Percentiles rank a stretch among this genome's conserved stretches.
phyloP scores from a whole-genome alignment of 2,888 invertebrate species.

The Drosophila merina region DNA sequence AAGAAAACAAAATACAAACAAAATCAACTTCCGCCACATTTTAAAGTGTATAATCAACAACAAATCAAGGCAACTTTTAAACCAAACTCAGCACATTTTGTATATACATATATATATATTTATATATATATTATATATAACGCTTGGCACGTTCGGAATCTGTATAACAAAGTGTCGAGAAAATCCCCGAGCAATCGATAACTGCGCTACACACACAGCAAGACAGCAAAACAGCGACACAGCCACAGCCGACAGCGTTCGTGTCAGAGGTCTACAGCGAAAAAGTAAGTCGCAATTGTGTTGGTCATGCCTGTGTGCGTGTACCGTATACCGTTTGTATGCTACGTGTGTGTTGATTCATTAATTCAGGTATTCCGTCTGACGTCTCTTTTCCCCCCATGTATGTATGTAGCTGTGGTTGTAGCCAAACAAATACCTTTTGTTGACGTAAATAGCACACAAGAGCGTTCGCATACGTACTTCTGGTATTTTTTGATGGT shows the following conservation, averaged over 20 bases:
- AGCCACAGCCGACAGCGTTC: conserved; percentile 50
- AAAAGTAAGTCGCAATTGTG: conserved; percentile 77
- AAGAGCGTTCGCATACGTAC: conserved; percentile 6
- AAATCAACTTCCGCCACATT: conserved; percentile 51
- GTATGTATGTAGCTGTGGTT: background rate
- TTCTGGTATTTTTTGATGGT: background rate
- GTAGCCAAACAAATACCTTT: conserved; percentile 33
- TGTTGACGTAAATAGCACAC: conserved; percentile 56
- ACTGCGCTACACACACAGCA: conserved; percentile 65
- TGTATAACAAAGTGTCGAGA: conserved; percentile 66
- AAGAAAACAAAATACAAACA: conserved; percentile 45
- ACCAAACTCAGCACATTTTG: conserved; percentile 42
- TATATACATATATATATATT: background rate
- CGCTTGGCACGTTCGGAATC: conserved; percentile 41
- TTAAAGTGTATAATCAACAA: conserved; percentile 53
- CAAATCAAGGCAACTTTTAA: conserved; percentile 59
- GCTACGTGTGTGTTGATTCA: conserved; percentile 53
- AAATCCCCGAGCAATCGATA: conserved; percentile 69
- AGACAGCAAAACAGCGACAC: conserved; percentile 49
- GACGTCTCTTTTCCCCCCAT: conserved; percentile 9
- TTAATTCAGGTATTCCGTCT: conserved; percentile 58
- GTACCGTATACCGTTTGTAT: conserved; percentile 23
- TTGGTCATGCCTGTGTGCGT: conserved; percentile 33
- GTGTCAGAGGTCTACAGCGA: conserved; percentile 79
- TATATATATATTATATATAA: conserved; percentile 17